Evolutionary conservation across 2,113 vertebrate species (phyloP).

Genomic region (Trematocara macrostoma): DNA sequence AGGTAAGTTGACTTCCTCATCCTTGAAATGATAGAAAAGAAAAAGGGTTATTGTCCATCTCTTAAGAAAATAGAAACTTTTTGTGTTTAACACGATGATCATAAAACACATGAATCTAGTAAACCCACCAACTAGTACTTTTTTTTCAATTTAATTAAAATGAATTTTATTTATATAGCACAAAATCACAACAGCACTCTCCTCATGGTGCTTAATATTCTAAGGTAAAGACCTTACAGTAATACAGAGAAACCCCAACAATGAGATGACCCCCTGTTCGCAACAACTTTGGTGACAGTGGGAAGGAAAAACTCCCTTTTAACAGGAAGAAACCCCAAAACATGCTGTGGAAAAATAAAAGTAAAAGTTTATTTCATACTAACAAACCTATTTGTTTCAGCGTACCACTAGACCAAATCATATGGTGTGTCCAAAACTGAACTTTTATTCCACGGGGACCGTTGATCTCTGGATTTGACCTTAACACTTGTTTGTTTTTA

Average conservation of each 20-base stretch:
- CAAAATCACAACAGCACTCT: not conserved
- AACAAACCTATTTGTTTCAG: not conserved
- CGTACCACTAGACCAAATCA: not conserved
- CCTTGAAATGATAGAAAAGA: conserved; percentile 58
- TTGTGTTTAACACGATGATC: not conserved
- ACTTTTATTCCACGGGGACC: not conserved
- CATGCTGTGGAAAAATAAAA: not conserved
- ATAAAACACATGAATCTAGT: not conserved
- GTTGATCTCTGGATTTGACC: not conserved
- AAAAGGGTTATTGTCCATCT: not conserved
- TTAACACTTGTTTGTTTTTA: not conserved
- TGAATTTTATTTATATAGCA: not conserved
- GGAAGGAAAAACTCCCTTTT: not conserved
- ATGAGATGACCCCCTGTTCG: fast-evolving
- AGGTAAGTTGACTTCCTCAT: conserved; percentile 88
- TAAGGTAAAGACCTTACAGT: not conserved
- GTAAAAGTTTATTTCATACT: not conserved
- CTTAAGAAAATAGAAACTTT: not conserved
- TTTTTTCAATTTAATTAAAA: not conserved
- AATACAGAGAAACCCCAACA: not conserved
- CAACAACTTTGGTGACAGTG: not conserved
- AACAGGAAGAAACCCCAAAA: not conserved
- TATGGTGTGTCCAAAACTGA: not conserved
- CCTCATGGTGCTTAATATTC: not conserved
- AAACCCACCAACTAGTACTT: not conserved